phyloP scores from a whole-genome alignment of 2,113 vertebrate species.

The Ctenomys sociabilis region DNA sequence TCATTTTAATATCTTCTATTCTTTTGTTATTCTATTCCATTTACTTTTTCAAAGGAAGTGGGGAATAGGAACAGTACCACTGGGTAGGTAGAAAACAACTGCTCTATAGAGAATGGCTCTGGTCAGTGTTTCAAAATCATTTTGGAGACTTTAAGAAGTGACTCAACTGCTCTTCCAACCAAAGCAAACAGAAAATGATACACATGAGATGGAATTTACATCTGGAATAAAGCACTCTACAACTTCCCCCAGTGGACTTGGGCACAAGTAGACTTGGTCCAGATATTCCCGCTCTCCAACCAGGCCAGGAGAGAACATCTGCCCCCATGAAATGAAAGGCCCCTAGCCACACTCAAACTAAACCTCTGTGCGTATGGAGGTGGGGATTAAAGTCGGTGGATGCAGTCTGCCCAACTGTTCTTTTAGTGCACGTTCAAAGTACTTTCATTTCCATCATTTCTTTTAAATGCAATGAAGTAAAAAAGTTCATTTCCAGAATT shows the following conservation, averaged over 20 bases:
- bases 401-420: background rate
- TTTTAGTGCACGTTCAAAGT: background rate
- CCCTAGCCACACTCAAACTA: background rate
- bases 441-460: background rate
- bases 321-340: background rate
- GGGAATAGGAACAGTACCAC: background rate
- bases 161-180: slow-evolving; percentile 46
- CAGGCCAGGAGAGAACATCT: background rate
- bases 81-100: background rate
- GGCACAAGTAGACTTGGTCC: background rate
- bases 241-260: background rate
- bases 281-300: background rate
- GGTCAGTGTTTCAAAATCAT: background rate
- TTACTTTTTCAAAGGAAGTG: background rate
- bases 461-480: background rate
- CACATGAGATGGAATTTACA: slow-evolving; percentile 28
- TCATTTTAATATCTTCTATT: slow-evolving; percentile 28
- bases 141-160: background rate
- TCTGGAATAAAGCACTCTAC: background rate
- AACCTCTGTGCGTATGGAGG: background rate
- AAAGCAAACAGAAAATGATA: slow-evolving; percentile 42
- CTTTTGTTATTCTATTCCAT: background rate
- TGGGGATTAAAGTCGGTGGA: background rate
- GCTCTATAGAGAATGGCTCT: background rate
- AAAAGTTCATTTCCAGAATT: slow-evolving; percentile 61